Base-by-base conservation (phyloP, 1,140 invertebrate genomes). In the Sminthurides bifidus region DNA sequence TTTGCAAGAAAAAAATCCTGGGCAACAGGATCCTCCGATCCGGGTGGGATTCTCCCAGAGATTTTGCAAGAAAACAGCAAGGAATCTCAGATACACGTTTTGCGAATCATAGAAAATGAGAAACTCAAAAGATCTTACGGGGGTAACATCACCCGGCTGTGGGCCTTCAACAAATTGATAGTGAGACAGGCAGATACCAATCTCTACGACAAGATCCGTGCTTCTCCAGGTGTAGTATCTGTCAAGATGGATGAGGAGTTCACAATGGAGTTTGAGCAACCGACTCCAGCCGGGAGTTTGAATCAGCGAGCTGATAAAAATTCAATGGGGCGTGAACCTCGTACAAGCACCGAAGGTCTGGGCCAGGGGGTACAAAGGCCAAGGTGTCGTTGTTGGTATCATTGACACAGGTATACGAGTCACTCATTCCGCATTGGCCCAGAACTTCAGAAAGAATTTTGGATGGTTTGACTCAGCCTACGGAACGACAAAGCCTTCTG, bases 321-420 rank as follows among this genome's bases (percentile, higher is more conserved):
- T n/a, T 10, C 17, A 50, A 33, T 54, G 52, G 52, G 40, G 52
- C 5, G 21, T 53, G 27, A 21, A 43, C 4, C 15, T 30, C 3
- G 31, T 53, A 26, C 3, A 30, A 29, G 52, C 52, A 15, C 38
- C 37, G 23, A n/a, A 27, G 10, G 40, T 44, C 30, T 53, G 52
- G 52, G 27, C 3, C 4, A 24, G 2, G 8, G 52, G 52, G 30
- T 8, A 43, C 27, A 29, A 19, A n/a, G 52, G 52, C 26, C 2
- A 29, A 12, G 52, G 52, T 19, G 21, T 53, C n/a, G 21, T 29
- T 21, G 52, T 53, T 44, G 52, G 21, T 8, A 44, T 17, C n/a
- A 53, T 53, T 53, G 52, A 53, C 23, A 37, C 40, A n/a, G 52
- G 52, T 30, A 27, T 19, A 3, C 37, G 52, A 21, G 5, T 10